Conservation (phyloP, 2,113 vertebrate species). For the Nerophis lumbriciformis region DNA sequence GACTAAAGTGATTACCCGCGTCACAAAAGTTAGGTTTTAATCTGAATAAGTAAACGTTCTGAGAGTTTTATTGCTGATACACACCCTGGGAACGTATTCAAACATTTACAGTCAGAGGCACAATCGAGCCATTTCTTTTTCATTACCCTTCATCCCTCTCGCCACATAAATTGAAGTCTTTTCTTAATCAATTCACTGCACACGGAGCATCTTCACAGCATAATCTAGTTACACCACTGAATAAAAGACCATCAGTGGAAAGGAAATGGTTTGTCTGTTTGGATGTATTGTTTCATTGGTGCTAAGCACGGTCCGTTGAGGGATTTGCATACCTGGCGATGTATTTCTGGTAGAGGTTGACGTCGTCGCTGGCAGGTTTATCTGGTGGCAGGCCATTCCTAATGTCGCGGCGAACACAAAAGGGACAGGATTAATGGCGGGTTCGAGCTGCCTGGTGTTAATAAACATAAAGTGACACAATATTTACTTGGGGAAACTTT, state of each 20-base stretch:
- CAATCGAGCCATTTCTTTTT: slow-evolving; percentile 56
- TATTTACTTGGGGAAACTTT: slow-evolving; percentile 74
- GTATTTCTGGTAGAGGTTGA: slow-evolving; percentile 99
- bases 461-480: slow-evolving; percentile 77
- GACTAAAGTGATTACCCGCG: too few species aligned
- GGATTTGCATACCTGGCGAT: slow-evolving; percentile 96
- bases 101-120: slow-evolving; percentile 42
- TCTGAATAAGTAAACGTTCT: not conserved
- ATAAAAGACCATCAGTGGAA: slow-evolving; percentile 58
- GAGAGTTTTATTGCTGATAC: slow-evolving; percentile 36
- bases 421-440: slow-evolving; percentile 72
- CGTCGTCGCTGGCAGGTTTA: slow-evolving; percentile 92
- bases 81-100: slow-evolving; percentile 39
- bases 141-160: slow-evolving; percentile 53
- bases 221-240: slow-evolving; percentile 51
- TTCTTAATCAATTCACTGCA: slow-evolving; percentile 64
- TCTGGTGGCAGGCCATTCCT: slow-evolving; percentile 98
- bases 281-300: slow-evolving; percentile 32
- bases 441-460: slow-evolving; percentile 61
- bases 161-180: slow-evolving; percentile 60
- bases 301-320: slow-evolving; percentile 25
- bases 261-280: slow-evolving; percentile 44
- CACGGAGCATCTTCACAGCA: slow-evolving; percentile 48
- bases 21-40: not conserved
- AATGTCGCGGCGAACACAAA: slow-evolving; percentile 78